Conservation (phyloP, 2,888 invertebrate genomes). For the Ichneumoninae sp. region DNA sequence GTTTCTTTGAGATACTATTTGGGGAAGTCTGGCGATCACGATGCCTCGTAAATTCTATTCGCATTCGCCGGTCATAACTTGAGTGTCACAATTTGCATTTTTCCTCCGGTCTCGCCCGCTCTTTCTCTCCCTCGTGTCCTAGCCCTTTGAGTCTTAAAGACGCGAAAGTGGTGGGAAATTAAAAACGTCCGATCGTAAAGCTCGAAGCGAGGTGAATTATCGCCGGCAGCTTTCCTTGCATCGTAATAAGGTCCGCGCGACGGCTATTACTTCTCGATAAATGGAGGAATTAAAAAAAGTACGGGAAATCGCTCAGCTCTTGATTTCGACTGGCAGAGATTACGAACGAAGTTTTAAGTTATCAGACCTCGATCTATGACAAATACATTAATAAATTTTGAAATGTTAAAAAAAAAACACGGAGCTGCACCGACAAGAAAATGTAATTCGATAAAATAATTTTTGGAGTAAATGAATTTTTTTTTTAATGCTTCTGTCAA, state of each 20-base stretch:
- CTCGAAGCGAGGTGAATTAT: constrained; percentile 81
- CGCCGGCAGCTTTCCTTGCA: constrained; percentile 78
- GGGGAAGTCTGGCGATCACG: constrained; percentile 47
- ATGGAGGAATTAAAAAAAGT: constrained; percentile 20
- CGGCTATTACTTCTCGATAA: constrained; percentile 58
- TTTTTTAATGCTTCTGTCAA: background rate
- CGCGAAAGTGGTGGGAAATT: constrained; percentile 78
- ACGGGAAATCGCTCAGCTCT: constrained; percentile 24
- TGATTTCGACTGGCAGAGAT: background rate
- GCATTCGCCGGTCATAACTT: constrained; percentile 77
- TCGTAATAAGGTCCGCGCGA: constrained; percentile 77
- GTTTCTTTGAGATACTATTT: constrained; percentile 20
- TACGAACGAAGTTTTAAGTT: background rate
- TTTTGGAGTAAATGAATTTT: background rate
- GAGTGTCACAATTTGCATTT: constrained; percentile 82
- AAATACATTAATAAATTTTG: constrained; percentile 9
- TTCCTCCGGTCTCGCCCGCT: constrained; percentile 48
- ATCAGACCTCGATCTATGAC: background rate
- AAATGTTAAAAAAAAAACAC: constrained; percentile 22
- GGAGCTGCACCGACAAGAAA: too few species aligned
- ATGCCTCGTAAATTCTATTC: constrained; percentile 62
- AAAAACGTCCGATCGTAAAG: constrained; percentile 84
- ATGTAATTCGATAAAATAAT: too few species aligned
- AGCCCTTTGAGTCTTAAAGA: constrained; percentile 53
- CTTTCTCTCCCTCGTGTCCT: constrained; percentile 37